These are phyloP conservation scores for Caloenas nicobarica DNA, from an alignment of 2,113 vertebrate genomes.

Conservation along the genomic window DNA sequence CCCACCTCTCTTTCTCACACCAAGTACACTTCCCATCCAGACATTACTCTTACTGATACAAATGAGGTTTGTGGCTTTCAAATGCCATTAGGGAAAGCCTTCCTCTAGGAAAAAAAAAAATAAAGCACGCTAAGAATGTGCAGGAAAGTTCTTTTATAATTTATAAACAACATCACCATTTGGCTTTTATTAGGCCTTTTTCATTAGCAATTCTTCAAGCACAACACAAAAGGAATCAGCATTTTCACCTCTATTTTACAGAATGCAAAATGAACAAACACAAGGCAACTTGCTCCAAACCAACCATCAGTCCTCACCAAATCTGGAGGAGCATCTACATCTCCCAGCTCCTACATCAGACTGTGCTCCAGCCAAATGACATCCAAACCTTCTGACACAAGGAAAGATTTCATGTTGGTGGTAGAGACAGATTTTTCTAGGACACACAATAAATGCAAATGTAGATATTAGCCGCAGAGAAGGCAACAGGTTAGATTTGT, in stretches of 20 bases:
- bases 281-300: neutral
- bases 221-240: neutral
- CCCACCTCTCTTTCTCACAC: neutral
- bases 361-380: neutral
- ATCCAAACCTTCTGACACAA: neutral
- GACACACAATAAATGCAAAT: neutral
- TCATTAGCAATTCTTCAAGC: conserved; percentile 3
- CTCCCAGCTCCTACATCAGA: neutral
- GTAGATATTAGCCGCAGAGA: neutral
- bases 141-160: neutral
- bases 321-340: neutral
- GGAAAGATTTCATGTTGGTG: neutral
- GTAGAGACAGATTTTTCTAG: neutral
- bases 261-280: neutral
- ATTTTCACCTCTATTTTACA: neutral
- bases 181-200: neutral
- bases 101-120: neutral
- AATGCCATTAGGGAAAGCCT: neutral
- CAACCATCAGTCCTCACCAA: neutral
- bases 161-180: neutral
- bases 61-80: conserved; percentile 16
- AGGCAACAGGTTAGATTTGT: neutral
- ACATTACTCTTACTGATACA: neutral
- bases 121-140: neutral
- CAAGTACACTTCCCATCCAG: neutral